Evolutionary conservation across 2,797 vertebrate genomes (phyloP).

Genomic region (Nyctibius grandis): DNA sequence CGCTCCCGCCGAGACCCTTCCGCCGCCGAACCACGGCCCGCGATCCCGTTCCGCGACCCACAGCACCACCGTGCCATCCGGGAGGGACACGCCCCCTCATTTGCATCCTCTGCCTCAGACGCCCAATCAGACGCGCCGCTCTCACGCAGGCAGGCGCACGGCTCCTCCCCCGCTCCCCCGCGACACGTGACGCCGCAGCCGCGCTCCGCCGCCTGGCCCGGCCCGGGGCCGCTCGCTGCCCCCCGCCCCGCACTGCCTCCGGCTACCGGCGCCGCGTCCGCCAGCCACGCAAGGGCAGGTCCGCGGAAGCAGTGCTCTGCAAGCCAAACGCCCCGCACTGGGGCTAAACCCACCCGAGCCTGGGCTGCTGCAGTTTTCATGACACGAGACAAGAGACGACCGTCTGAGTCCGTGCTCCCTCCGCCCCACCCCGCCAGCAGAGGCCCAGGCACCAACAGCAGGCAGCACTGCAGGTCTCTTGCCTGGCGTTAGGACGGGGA

Average conservation of each 20-base stretch:
- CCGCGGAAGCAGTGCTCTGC: not conserved
- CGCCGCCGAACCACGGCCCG: not conserved
- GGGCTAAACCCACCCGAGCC: not conserved
- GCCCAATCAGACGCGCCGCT: not conserved
- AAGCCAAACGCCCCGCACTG: not conserved
- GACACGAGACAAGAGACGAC: too few species aligned
- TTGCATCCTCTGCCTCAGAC: not conserved
- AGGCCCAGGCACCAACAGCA: too few species aligned
- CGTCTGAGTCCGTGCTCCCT: not conserved
- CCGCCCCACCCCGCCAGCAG: not conserved
- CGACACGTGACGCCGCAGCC: not conserved
- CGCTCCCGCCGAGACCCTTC: not conserved
- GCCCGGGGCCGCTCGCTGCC: not conserved
- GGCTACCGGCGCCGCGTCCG: not conserved
- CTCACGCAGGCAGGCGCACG: not conserved
- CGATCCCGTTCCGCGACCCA: not conserved
- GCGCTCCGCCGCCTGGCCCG: too few species aligned
- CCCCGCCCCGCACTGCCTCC: too few species aligned
- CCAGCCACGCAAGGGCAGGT: not conserved
- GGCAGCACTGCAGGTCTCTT: too few species aligned
- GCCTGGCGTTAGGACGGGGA: too few species aligned
- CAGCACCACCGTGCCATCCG: too few species aligned
- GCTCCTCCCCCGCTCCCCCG: too few species aligned
- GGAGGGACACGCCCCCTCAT: not conserved
- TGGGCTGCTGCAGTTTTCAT: too few species aligned